Percentiles rank a stretch among this genome's conserved stretches.
Evolutionary conservation across 2,888 invertebrate genomes (phyloP).

Genomic region (Gymnocheta viridis): DNA sequence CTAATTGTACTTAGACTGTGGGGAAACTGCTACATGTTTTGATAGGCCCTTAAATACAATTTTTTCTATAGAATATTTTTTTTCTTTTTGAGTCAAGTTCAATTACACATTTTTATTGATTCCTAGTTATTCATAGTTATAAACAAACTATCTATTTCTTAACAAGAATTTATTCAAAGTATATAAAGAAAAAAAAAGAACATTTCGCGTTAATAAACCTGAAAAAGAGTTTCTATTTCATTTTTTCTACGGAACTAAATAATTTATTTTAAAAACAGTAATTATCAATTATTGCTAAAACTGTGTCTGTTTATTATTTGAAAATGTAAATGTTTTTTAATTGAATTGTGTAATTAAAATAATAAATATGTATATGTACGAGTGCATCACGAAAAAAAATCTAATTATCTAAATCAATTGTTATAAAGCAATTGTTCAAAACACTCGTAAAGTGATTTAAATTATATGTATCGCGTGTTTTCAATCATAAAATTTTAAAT

Average conservation of each 20-base stretch:
- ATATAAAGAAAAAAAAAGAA: neutral
- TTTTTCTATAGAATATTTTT: no score
- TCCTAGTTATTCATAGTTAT: no score
- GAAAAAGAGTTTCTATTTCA: neutral
- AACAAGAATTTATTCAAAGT: no score
- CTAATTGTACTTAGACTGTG: no score
- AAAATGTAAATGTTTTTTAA: neutral
- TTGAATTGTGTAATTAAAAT: neutral
- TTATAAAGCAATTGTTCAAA: conserved; percentile 27
- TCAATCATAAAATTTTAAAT: conserved; percentile 17
- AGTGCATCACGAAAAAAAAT: neutral
- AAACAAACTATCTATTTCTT: no score
- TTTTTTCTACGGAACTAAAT: neutral
- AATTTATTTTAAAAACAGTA: neutral
- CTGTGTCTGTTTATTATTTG: neutral
- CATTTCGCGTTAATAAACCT: neutral
- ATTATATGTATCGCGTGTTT: conserved; percentile 55
- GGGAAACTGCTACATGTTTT: no score
- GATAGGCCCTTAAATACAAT: no score
- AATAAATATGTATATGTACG: neutral
- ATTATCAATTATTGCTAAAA: neutral
- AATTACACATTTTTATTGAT: no score
- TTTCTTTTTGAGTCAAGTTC: no score
- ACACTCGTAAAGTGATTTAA: conserved; percentile 23
- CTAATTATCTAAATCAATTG: conserved; percentile 34